phyloP scores from a whole-genome alignment of 2,888 invertebrate species.

The Pseudococcus viburni region DNA sequence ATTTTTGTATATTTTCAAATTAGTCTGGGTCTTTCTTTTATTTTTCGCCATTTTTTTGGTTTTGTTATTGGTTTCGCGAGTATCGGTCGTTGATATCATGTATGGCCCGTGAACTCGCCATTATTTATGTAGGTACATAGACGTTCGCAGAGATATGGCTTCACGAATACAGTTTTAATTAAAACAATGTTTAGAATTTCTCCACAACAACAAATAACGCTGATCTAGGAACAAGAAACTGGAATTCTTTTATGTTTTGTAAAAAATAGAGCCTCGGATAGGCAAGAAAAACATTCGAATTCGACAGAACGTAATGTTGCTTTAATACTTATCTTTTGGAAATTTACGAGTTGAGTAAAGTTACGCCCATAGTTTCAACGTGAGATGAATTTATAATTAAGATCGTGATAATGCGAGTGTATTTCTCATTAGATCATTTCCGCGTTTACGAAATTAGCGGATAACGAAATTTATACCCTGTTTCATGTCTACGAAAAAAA shows the following conservation, averaged over 20 bases:
- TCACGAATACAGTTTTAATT: no score
- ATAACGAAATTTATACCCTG: not conserved
- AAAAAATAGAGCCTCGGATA: not conserved
- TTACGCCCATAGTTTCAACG: not conserved
- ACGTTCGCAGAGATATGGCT: no score
- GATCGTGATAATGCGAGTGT: not conserved
- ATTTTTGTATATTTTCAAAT: no score
- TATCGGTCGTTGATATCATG: no score
- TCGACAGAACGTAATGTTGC: not conserved
- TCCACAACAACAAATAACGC: not conserved
- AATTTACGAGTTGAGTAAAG: not conserved
- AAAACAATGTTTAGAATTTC: not conserved
- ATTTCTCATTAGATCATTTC: not conserved
- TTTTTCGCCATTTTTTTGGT: no score
- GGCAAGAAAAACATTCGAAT: not conserved
- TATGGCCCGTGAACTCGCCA: no score
- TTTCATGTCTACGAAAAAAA: not conserved
- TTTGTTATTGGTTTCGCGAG: no score
- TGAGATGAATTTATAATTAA: not conserved
- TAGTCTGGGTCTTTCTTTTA: no score
- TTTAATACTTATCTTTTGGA: not conserved
- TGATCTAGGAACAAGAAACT: not conserved
- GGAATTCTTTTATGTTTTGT: not conserved
- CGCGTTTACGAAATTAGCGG: not conserved
- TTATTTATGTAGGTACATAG: no score